These are phyloP conservation scores for Listronotus oregonensis DNA, from an alignment of 1,140 invertebrate genomes.

Conservation along the genomic window DNA sequence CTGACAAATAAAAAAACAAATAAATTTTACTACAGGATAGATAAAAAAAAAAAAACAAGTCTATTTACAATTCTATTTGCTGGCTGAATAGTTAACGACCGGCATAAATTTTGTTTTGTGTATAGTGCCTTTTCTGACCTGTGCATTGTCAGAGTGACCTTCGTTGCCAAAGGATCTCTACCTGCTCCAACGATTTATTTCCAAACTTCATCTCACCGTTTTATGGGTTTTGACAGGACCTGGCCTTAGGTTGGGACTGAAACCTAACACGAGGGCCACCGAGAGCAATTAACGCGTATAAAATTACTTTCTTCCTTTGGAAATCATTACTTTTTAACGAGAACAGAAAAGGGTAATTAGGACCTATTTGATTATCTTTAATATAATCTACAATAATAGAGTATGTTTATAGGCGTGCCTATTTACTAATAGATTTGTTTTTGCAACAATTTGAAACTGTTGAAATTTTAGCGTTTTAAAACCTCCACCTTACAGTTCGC, in stretches of 20 bases:
- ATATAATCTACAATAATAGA: too few relatives aligned
- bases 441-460: too few relatives aligned
- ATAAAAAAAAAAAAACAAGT: slow-evolving; percentile 8
- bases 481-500: too few relatives aligned
- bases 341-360: slow-evolving; percentile 18
- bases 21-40: too few relatives aligned
- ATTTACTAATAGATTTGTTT: too few relatives aligned
- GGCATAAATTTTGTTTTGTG: slow-evolving; percentile 12
- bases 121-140: slow-evolving; percentile 26
- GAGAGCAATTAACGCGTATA: slow-evolving; percentile 14
- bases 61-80: slow-evolving; percentile 16
- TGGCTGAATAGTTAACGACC: slow-evolving; percentile 11
- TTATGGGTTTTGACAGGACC: slow-evolving; percentile 21
- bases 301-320: slow-evolving; percentile 13
- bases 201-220: slow-evolving; percentile 15
- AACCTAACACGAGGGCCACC: slow-evolving; percentile 7
- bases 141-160: slow-evolving; percentile 21
- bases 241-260: not conserved
- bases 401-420: too few relatives aligned
- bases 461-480: too few relatives aligned
- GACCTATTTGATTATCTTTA: not conserved
- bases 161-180: slow-evolving; percentile 8
- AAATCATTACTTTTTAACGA: slow-evolving; percentile 10
- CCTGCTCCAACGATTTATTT: slow-evolving; percentile 24
- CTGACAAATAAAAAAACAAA: too few relatives aligned